phyloP scores from a whole-genome alignment of 2,888 invertebrate genomes.

The Galerucella nymphaeae region DNA sequence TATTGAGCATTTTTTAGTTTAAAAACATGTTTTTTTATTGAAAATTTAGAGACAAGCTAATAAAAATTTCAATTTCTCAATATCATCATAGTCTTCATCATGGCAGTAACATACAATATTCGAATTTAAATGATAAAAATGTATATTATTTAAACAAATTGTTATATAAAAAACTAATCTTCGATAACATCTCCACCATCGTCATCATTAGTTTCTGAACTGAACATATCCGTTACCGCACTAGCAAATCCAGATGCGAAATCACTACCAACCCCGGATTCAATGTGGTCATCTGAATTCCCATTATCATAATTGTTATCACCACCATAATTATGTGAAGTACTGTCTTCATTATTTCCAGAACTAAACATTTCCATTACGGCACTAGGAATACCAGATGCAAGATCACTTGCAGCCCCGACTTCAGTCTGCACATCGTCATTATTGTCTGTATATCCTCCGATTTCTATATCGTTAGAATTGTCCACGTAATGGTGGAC shows the following conservation, averaged over 20 bases:
- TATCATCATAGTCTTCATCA: no score
- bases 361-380: not conserved
- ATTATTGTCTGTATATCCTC: constrained; percentile 4
- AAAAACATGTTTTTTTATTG: no score
- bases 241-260: not conserved
- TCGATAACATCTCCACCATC: not conserved
- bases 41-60: no score
- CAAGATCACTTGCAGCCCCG: not conserved
- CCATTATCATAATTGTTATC: not conserved
- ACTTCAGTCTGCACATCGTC: not conserved
- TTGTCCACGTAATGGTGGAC: not conserved
- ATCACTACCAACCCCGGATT: no score
- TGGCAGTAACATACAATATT: no score
- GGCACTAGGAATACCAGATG: no score
- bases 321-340: not conserved
- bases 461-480: not conserved
- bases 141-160: no score
- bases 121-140: no score
- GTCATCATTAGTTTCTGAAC: not conserved
- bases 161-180: not conserved
- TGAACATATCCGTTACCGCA: not conserved
- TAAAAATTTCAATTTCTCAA: no score
- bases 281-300: no score
- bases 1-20: no score
- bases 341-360: not conserved